Conservation (phyloP, 1,140 invertebrate genomes). For the Sinonovacula constricta region DNA sequence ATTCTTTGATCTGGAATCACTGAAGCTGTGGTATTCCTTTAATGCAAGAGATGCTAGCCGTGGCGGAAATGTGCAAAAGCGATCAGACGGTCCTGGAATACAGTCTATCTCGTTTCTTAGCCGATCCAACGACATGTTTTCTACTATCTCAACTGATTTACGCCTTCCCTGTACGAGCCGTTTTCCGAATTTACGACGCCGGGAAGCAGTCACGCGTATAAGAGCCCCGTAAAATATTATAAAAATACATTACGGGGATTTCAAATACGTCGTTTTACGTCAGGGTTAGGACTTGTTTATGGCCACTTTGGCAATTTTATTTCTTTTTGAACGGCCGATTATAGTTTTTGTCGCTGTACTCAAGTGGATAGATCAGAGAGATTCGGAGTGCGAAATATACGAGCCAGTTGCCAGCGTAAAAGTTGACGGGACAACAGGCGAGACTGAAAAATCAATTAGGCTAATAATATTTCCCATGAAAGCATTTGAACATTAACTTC, state of each 20-base stretch:
- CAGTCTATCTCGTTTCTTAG: not conserved
- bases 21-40: not conserved
- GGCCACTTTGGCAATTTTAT: constrained; percentile 30
- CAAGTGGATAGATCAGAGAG: too few relatives aligned
- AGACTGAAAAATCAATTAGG: too few relatives aligned
- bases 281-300: constrained; percentile 1
- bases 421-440: too few relatives aligned
- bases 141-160: too few relatives aligned
- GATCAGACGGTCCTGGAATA: not conserved
- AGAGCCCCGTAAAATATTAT: not conserved
- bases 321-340: constrained; percentile 5
- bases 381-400: too few relatives aligned
- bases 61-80: not conserved
- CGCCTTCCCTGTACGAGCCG: too few relatives aligned
- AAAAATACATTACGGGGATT: not conserved
- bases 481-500: too few relatives aligned
- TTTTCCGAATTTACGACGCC: constrained; percentile 4
- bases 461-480: too few relatives aligned
- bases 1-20: not conserved
- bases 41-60: not conserved
- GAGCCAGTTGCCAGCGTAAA: too few relatives aligned
- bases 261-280: constrained; percentile 12
- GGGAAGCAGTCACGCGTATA: not conserved
- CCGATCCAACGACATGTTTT: too few relatives aligned
- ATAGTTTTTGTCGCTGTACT: too few relatives aligned